Evolutionary conservation across 2,888 invertebrate species (phyloP), one percentile per base, ranked within the genome.

Genomic region (Pristionchus japonicus): DNA sequence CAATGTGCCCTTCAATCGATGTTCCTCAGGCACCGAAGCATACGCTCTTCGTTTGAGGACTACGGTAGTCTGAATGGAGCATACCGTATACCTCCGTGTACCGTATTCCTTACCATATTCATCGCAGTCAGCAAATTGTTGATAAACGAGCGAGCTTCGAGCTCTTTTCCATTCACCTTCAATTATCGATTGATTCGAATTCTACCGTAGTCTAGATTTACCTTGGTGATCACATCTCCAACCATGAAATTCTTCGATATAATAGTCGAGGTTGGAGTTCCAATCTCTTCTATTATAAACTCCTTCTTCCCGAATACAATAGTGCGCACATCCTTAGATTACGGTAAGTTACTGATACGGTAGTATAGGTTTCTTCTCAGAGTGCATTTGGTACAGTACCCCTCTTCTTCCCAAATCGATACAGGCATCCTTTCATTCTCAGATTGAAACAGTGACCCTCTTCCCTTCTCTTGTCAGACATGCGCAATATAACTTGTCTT

Each of bases 221-320:
- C 80, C 80, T 80, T 80, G 13, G 47, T 47, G 27, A 80, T 80
- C 9, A 80, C 40, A 27, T 80, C 80, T 80, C 80, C 80, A 34
- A 80, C 80, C 80, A 80, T 80, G 27, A 80, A 80, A 27, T 80
- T 20, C n/a, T 80, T 80, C n/a, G 43, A 43, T 3, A 80, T 80
- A n/a, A 80, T 80, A n/a, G 80, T 13, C 9, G 80, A 47, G 1
- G 43, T 34, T 20, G 80, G 80, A 40, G 40, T 80, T 3, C 47
- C 80, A 23, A 80, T 80, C 23, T 80, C 47, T 27, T 80, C 80
- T 2, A 80, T 27, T 34, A 80, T 27, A 15, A 47, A 43, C n/a
- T 80, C 80, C 47, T 80, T 80, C 40, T 47, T 40, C 7, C 43
- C 80, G 27, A 80, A 80, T 27, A 80, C 34, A 27, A 80, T 27